Conservation (phyloP, 2,797 vertebrate species). For the Myotis pilosus region DNA sequence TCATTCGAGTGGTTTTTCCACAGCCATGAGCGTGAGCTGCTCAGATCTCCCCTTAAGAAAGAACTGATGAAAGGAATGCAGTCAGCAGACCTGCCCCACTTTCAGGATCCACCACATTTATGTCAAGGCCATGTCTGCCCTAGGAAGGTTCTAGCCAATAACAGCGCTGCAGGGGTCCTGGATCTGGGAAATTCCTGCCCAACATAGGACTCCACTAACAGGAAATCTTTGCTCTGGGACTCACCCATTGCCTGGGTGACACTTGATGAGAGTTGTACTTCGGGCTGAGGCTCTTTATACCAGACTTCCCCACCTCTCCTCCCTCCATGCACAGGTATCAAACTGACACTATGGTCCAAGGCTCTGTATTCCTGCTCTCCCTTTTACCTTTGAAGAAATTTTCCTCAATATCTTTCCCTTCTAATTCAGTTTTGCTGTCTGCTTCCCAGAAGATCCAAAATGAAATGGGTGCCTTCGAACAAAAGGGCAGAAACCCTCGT, state of each 20-base stretch:
- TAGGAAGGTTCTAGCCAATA: background rate
- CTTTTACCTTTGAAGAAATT: background rate
- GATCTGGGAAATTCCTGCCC: background rate
- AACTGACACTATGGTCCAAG: background rate
- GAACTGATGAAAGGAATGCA: background rate
- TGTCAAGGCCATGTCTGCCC: background rate
- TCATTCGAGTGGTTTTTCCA: background rate
- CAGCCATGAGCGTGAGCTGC: background rate
- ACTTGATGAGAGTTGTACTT: background rate
- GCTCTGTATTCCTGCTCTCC: background rate
- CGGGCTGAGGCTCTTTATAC: background rate
- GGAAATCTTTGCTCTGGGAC: background rate
- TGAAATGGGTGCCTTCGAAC: background rate
- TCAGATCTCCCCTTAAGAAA: background rate
- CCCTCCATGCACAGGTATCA: background rate
- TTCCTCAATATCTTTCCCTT: background rate
- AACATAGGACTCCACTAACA: background rate
- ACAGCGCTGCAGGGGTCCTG: background rate
- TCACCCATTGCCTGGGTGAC: background rate
- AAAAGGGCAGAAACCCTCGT: background rate
- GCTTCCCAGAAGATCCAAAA: conserved; percentile 10
- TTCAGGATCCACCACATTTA: background rate
- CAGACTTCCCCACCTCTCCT: background rate
- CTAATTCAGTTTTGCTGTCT: background rate
- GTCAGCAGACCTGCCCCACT: background rate